phyloP scores from a whole-genome alignment of 2,888 invertebrate genomes.

The Drosophila fungiperda region DNA sequence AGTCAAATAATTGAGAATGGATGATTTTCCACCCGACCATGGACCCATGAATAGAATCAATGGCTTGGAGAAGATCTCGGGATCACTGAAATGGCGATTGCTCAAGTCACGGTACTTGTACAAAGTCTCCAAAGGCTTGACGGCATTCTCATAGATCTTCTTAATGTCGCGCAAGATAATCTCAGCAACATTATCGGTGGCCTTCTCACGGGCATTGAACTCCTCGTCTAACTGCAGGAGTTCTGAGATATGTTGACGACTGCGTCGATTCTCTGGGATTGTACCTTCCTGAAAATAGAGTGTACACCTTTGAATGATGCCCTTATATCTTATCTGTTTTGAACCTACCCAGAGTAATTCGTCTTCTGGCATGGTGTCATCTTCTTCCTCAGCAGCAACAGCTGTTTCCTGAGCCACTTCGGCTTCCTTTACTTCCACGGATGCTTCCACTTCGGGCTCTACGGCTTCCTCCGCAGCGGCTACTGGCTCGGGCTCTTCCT shows the following conservation, averaged over 20 bases:
- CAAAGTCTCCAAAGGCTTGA: conserved; percentile 94
- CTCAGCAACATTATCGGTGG: conserved; percentile 90
- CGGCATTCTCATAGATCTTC: conserved; percentile 93
- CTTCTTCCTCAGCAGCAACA: conserved; percentile 69
- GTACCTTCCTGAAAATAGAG: conserved; percentile 87
- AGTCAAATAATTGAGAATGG: conserved; percentile 96
- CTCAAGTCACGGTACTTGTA: conserved; percentile 97
- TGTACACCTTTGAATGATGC: background rate
- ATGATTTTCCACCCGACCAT: conserved; percentile 98
- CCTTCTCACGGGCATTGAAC: conserved; percentile 89
- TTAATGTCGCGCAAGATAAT: conserved; percentile 93
- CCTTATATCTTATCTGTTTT: fast-evolving
- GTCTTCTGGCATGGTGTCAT: conserved; percentile 87
- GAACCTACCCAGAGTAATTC: conserved; percentile 87
- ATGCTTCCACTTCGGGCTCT: conserved; percentile 70
- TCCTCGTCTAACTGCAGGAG: conserved; percentile 92
- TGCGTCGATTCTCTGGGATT: conserved; percentile 91
- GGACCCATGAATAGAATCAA: conserved; percentile 97
- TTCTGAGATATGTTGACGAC: conserved; percentile 92
- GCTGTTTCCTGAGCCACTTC: conserved; percentile 44
- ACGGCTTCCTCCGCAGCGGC: conserved; percentile 25
- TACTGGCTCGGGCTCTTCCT: conserved; percentile 22
- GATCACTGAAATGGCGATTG: conserved; percentile 96
- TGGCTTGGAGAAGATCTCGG: conserved; percentile 97
- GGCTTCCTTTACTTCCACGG: conserved; percentile 63